Evolutionary conservation across 2,113 vertebrate species (phyloP), one percentile per base, ranked within the genome.

Genomic region (Platycercus adscitus): DNA sequence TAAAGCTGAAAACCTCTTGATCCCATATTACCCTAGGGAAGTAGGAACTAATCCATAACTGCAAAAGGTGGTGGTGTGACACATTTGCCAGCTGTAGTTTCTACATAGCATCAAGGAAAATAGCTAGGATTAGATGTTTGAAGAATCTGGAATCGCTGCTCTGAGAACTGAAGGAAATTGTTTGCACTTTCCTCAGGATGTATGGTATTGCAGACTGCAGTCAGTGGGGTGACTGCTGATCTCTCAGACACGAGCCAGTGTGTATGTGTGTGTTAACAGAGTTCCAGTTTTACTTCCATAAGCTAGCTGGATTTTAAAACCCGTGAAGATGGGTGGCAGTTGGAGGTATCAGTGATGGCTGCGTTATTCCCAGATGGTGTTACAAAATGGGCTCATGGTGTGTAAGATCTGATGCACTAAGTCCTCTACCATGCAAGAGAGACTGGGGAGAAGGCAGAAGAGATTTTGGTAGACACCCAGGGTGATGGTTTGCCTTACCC

Each of bases 381-480:
- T 98, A 98, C 93, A 97, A 98, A 96, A 93, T 97, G 92, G 98
- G 98, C 10, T 96, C 96, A 14, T 98, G 98, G 12, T 99, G 98
- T 55, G 98, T 98, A n/a, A 72, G 98, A 98, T 18, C 90, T 98
- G 26, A 97, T 93, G 29, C 98, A 81, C 71, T 98, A 98, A 90
- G 93, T 98, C 77, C 96, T 98, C 75, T 99, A 98, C 95, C 99
- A 98, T 55, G 97, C 98, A 11, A 47, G 81, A 79, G 95, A 97
- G 58, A 39, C 7, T 1, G 7, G 72, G 21, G 77, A 94, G 46
- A 15, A 53, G 5, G 95, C 93, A 5, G 96, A 97, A 76, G 95
- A 95, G 86, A 92, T 98, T 44, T 81, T 98, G 87, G 95, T 98
- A 3, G 97, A 98, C 10, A 21, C 58, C 9, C 94, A 96, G 89